These are phyloP conservation scores for Butastur rufipennis DNA, from an alignment of 2,113 vertebrate species.

Conservation along the genomic window DNA sequence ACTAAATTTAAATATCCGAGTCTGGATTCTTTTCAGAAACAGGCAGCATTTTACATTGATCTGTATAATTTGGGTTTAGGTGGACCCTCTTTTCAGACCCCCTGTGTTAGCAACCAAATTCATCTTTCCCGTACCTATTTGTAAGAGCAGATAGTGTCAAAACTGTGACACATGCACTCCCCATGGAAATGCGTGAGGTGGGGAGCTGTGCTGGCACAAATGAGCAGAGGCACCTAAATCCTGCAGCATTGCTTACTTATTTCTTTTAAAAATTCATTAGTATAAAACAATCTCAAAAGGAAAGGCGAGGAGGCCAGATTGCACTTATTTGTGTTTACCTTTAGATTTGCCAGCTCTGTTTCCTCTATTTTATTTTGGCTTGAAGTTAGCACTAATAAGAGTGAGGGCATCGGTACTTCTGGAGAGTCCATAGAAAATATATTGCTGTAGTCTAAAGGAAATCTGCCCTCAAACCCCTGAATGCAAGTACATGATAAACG, in stretches of 20 bases:
- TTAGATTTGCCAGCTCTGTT: neutral
- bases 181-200: neutral
- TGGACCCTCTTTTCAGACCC: neutral
- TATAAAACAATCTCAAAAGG: neutral
- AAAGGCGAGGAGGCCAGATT: neutral
- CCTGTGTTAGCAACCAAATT: neutral
- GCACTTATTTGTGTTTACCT: neutral
- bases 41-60: neutral
- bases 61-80: neutral
- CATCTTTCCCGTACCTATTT: neutral
- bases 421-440: neutral
- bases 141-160: neutral
- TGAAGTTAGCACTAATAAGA: neutral
- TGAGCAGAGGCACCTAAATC: neutral
- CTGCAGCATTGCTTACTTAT: neutral
- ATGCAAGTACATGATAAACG: neutral
- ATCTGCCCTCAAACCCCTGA: neutral
- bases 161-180: fast-evolving
- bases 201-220: neutral
- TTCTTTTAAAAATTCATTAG: neutral
- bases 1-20: neutral
- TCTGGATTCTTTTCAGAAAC: neutral
- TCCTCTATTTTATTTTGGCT: neutral
- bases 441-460: neutral
- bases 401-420: neutral